These are phyloP conservation scores for Cheirogaleus major DNA, from an alignment of 2,797 vertebrate genomes.

Conservation along the genomic window DNA sequence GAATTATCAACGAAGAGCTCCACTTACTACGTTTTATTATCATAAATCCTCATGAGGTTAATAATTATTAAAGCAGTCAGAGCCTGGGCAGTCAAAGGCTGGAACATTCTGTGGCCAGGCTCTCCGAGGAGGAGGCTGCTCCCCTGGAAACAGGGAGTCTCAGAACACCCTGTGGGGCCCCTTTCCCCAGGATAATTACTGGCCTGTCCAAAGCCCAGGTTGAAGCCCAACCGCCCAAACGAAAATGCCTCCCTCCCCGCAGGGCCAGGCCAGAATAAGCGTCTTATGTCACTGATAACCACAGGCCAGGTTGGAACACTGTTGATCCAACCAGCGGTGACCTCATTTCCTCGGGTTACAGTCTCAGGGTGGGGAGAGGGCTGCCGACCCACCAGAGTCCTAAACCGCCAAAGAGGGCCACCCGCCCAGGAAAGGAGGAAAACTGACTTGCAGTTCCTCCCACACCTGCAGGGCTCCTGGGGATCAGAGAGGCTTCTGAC, in stretches of 20 bases:
- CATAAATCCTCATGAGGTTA: not conserved
- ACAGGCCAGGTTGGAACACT: not conserved
- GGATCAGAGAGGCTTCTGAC: not conserved
- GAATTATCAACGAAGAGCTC: not conserved
- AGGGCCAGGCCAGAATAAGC: conserved; percentile 34
- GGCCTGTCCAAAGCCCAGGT: conserved; percentile 28
- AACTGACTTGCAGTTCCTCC: not conserved
- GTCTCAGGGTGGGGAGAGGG: not conserved
- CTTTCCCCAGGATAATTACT: conserved; percentile 26
- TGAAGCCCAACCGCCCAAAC: conserved; percentile 7
- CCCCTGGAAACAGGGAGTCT: not conserved
- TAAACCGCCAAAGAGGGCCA: not conserved
- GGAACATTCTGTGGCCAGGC: not conserved
- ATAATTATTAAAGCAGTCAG: not conserved
- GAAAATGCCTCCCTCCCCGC: not conserved
- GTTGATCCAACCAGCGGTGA: not conserved
- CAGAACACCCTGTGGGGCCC: conserved; percentile 24
- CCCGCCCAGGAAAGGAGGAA: not conserved
- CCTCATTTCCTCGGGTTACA: conserved; percentile 55
- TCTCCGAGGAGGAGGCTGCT: not conserved
- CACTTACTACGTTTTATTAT: not conserved
- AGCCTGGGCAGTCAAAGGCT: not conserved
- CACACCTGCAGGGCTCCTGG: not conserved
- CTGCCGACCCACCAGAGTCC: not conserved
- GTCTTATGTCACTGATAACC: conserved; percentile 49